Evolutionary conservation across 2,888 invertebrate genomes (phyloP), one percentile per base, ranked within the genome.

Genomic region (Amblyteles armatorius): DNA sequence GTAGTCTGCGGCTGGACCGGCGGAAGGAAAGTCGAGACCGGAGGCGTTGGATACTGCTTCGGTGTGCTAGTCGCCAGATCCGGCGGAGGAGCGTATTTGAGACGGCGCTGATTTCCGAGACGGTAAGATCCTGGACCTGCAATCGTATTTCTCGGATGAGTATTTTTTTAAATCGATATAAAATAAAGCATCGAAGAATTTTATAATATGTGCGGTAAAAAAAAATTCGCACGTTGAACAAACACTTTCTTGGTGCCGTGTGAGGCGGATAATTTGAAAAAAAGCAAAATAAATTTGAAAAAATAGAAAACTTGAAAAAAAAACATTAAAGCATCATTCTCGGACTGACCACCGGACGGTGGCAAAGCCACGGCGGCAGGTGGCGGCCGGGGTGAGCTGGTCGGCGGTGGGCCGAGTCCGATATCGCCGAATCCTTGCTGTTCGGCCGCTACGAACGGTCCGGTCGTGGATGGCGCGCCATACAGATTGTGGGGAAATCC

Each of bases 11-110:
- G 80, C 60, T 79, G 85, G 9, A 50, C 11, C 2, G 82, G 57
- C 5, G 29, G 57, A 6, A 83, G 65, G 33, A 80, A 78, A 68
- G 16, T 74, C 36, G 60, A 57, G 33, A 83, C 40, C 6, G 85
- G 65, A 16, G 89, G 85, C 40, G 36, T 67, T 5, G 85, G 33
- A 77, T 84, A 88, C 68, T 87, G 84, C 63, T 88, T 90, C 50
- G 87, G 63, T 13, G 83, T 79, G 57, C 82, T 90, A 0, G 92
- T 89, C n/a, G 92, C 91, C 4, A 97, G 92, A 0, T 97, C 97
- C 0, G 97, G 97, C 89, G 97, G 96, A 90, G 96, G 97, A 0
- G 97, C 97, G 93, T 98, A 97, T 4, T 95, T 94, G 90, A 97
- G 96, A 92, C 96, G 96, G 88, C 95, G 95, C 88, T 95, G 95